Evolutionary conservation across 2,888 invertebrate species (phyloP), one percentile per base, ranked within the genome.

Genomic region (Pollenia amentaria): DNA sequence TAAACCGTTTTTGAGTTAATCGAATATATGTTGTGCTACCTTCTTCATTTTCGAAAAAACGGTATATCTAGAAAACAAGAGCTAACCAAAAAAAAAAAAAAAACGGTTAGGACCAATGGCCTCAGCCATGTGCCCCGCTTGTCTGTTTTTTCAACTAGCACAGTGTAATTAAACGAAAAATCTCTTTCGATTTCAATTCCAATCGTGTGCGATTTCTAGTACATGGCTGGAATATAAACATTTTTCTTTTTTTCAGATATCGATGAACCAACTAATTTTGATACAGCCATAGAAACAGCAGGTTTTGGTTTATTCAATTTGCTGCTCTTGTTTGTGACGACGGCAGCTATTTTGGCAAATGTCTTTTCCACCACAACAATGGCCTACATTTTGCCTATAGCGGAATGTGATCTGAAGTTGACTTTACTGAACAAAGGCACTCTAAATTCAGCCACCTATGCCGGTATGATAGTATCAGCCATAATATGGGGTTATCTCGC

Each of bases 401-500:
- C 96, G 0, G 96, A 96, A 91, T 97, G 97, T 89, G 96, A 96
- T 90, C 94, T 97, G 89, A 92, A 95, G 48, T 93, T 97, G 57
- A 95, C 95, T 0, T 92, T 96, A 10, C 90, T 96, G 38, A 95
- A 96, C 70, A 97, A 97, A 94, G 97, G 97, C 3, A 93, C 95
- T 0, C 93, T 97, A 1, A 95, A 96, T 85, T 96, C 96, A 1
- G 95, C 95, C 84, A 96, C 96, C 6, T 97, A 96, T 93, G 94
- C 95, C 90, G 97, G 97, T 95, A 97, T 97, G 96, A 95, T 96
- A 88, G 94, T 95, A 0, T 96, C 96, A 53, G 96, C 96, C 0
- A 94, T 96, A 91, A 87, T 96, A 3, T 97, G 97, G 97, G 97
- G 97, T 0, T 96, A 95, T 90, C 92, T 97, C 8, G 96, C 96